A percentile compares a stretch with the other conserved stretches of the same genome.
phyloP scores from a whole-genome alignment of 35 echinoderm and acorn worm species.

The Amphiura filiformis region DNA sequence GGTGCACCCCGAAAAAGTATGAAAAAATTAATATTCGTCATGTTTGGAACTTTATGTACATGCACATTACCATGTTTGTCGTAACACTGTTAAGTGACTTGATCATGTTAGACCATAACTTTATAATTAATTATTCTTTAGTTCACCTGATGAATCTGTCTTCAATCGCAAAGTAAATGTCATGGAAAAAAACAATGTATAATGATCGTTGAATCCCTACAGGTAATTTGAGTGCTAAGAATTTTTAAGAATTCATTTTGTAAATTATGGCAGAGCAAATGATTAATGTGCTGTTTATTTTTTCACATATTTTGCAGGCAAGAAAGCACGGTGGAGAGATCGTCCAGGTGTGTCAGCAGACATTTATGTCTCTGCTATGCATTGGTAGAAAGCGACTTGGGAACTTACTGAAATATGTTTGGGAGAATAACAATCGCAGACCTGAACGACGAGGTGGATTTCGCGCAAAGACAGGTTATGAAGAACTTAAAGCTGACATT shows the following conservation, averaged over 20 bases:
- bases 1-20: too few species aligned
- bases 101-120: too few species aligned
- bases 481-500: neutral
- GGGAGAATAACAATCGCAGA: constrained; percentile 26
- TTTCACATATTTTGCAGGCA: neutral
- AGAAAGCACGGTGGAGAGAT: neutral
- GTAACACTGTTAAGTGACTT: too few species aligned
- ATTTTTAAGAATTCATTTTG: neutral
- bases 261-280: neutral
- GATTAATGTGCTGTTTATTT: constrained; percentile 6
- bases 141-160: too few species aligned
- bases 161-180: too few species aligned
- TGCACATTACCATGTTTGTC: too few species aligned
- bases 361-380: constrained; percentile 11
- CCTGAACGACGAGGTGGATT: constrained; percentile 33
- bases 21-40: too few species aligned
- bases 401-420: constrained; percentile 2
- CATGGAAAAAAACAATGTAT: too few species aligned
- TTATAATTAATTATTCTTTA: too few species aligned
- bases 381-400: constrained; percentile 18
- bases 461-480: neutral
- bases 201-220: too few species aligned
- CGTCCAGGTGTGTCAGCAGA: constrained; percentile 10
- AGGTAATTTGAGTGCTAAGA: too few species aligned
- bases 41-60: too few species aligned